Base-by-base conservation (phyloP, 2,113 vertebrate genomes). In the Gavialis gangeticus region DNA sequence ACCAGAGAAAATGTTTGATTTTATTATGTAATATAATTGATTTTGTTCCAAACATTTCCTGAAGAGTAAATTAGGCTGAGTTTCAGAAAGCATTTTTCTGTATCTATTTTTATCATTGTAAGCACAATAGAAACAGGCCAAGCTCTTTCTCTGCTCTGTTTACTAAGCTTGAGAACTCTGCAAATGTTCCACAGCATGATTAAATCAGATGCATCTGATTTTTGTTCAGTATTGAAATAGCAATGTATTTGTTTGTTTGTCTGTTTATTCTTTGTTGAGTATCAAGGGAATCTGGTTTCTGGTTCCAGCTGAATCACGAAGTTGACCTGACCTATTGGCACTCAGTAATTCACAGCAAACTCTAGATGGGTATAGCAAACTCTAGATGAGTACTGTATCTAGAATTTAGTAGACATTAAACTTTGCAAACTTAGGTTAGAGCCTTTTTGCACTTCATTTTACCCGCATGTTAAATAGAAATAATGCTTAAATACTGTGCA, bases 71-170 rank as follows among this genome's bases (percentile, higher is more conserved):
- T 88, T 87, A 92, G 55, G 59, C 28, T 94, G 56, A 27, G 5
- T 83, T 91, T 87, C 21, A 92, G 91, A 27, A 3, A 0, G 59
- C 88, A 91, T 93, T 92, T 91, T 93, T 94, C 67, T 93, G 75
- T 67, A 84, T 21, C 88, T 96, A 87, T 96, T 96, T 97, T 96
- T 94, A 91, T 90, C 54, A 0, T 60, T 66, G 75, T 71, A 92
- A 91, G 89, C 91, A 37, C 58, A 75, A 75, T 54, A 83, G 96
- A 96, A 97, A 93, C 88, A 95, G 76, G 90, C 28, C 92, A 87
- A 92, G 56, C 60, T 85, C 66, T 82, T 90, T 95, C 91, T 71
- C 82, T 88, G 67, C 22, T 94, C 76, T 94, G 79, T 91, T 94
- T 94, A 93, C 89, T 96, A 87, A 94, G 91, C 24, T 91, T 86